Conservation (phyloP, 1,140 invertebrate species). For the Bradynema listronoti region DNA sequence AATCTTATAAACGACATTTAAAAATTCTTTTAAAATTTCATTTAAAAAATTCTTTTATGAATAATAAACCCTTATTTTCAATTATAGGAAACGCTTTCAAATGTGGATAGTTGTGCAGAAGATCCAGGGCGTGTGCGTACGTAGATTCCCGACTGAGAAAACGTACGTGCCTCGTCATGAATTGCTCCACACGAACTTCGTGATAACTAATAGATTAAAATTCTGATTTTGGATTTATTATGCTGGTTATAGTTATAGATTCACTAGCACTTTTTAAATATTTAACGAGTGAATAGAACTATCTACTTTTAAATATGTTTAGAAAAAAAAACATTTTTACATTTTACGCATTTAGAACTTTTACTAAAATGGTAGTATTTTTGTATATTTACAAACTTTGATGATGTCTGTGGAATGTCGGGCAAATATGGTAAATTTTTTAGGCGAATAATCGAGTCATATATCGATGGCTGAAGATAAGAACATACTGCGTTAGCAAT, state of each 20-base stretch:
- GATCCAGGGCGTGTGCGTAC: slow-evolving; percentile 41
- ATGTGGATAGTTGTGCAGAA: slow-evolving; percentile 24
- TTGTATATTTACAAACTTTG: too few relatives aligned
- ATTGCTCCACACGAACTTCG: slow-evolving; percentile 45
- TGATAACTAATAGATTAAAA: slow-evolving; percentile 44
- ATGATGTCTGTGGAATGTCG: slow-evolving; percentile 44
- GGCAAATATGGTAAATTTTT: slow-evolving; percentile 94
- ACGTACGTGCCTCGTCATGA: slow-evolving; percentile 40
- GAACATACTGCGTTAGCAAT: slow-evolving; percentile 88
- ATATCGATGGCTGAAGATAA: slow-evolving; percentile 86
- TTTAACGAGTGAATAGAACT: too few relatives aligned
- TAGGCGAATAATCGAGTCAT: slow-evolving; percentile 94
- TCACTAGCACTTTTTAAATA: too few relatives aligned
- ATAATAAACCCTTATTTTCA: slow-evolving; percentile 29
- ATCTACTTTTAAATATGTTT: too few relatives aligned
- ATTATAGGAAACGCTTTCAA: slow-evolving; percentile 51
- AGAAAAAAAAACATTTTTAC: too few relatives aligned
- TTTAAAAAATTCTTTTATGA: too few relatives aligned
- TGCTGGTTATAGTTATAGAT: too few relatives aligned
- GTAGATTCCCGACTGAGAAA: slow-evolving; percentile 42
- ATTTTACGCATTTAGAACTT: too few relatives aligned
- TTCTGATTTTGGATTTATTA: too few relatives aligned
- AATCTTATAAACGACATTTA: too few relatives aligned
- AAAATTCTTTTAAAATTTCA: too few relatives aligned
- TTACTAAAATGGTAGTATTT: too few relatives aligned